Evolutionary conservation across 2,888 invertebrate species (phyloP).

Genomic region (Pseudoips prasinana): DNA sequence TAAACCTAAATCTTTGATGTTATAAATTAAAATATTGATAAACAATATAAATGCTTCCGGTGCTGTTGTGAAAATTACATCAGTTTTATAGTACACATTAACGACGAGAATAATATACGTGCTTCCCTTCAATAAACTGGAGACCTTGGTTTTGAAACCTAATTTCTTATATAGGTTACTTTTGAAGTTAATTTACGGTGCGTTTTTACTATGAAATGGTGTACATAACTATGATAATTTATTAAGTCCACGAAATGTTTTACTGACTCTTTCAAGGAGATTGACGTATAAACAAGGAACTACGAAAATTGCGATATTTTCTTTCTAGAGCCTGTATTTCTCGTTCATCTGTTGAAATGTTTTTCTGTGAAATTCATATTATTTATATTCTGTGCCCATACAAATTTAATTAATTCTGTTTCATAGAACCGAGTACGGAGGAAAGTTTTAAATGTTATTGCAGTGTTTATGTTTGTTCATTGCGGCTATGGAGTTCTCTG

Average conservation of each 20-base stretch:
- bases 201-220: constrained; percentile 32
- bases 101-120: constrained; percentile 36
- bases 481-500: constrained; percentile 14
- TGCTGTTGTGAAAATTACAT: constrained; percentile 22
- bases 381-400: constrained; percentile 17
- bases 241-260: constrained; percentile 52
- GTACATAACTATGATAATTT: constrained; percentile 44
- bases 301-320: constrained; percentile 21
- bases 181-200: constrained; percentile 60
- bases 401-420: constrained; percentile 21
- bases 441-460: constrained; percentile 22
- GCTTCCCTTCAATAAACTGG: constrained; percentile 32
- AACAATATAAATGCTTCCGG: constrained; percentile 33
- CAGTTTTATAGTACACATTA: constrained; percentile 46
- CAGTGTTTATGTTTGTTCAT: constrained; percentile 18
- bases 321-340: no score
- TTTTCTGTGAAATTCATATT: constrained; percentile 2
- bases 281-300: constrained; percentile 35
- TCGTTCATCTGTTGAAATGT: neutral
- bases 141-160: constrained; percentile 55
- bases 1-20: no score
- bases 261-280: constrained; percentile 38
- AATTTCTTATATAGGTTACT: constrained; percentile 57
- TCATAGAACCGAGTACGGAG: constrained; percentile 18
- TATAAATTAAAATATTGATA: constrained; percentile 27